Percentiles rank a stretch among this genome's conserved stretches.
Conservation (phyloP, 2,113 vertebrate genomes). For the Raja brachyura region DNA sequence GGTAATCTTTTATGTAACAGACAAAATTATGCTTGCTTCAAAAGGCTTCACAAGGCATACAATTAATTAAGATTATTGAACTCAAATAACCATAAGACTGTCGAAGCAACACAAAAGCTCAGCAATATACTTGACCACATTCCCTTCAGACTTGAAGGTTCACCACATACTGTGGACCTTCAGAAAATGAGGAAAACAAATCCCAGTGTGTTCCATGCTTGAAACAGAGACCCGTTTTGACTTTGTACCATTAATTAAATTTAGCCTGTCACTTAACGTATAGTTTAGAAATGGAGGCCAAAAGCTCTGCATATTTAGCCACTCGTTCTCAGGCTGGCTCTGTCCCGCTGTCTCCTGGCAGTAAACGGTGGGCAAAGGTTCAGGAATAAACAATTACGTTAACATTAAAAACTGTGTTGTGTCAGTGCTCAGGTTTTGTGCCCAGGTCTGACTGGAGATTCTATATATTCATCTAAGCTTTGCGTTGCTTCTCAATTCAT, state of each 20-base stretch:
- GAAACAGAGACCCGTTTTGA: not conserved
- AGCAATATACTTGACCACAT: not conserved
- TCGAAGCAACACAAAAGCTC: not conserved
- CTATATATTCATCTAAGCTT: not conserved
- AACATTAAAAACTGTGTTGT: not conserved
- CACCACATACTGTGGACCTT: not conserved
- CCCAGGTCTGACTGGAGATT: not conserved
- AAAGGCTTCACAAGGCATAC: not conserved
- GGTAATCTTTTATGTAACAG: not conserved
- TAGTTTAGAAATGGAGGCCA: not conserved
- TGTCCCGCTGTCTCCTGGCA: not conserved
- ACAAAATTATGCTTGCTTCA: not conserved
- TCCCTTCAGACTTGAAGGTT: not conserved
- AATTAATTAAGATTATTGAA: not conserved
- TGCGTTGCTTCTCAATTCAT: not conserved
- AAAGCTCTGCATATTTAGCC: not conserved
- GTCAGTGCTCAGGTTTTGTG: not conserved
- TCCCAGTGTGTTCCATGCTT: not conserved
- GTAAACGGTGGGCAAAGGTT: not conserved
- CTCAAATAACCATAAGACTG: not conserved
- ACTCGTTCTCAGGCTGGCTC: not conserved
- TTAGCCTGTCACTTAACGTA: not conserved
- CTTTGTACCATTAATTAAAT: not conserved
- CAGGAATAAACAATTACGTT: not conserved
- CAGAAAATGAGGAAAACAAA: not conserved